Evolutionary conservation across 2,888 invertebrate species (phyloP), one percentile per base, ranked within the genome.

Genomic region (Selenia dentaria): DNA sequence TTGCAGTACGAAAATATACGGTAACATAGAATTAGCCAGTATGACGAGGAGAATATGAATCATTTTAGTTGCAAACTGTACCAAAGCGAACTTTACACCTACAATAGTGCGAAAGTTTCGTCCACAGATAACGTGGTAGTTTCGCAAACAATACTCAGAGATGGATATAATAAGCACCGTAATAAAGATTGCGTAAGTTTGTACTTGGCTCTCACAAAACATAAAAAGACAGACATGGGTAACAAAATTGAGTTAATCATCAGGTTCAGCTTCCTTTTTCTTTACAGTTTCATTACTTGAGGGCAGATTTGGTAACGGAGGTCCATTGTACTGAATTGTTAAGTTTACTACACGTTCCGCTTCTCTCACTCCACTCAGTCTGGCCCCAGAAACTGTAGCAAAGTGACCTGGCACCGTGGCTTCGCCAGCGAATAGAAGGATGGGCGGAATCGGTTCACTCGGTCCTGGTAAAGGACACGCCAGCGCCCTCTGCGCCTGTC

Each of bases 381-480:
- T 89, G 0, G 96, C 96, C 0, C 96, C 96, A 53, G 96, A 95
- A 0, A 95, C 93, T 0, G 96, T 96, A 2, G 85, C 95, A 62
- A 92, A 95, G 52, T 94, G 94, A 0, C 94, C 93, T 0, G 94
- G 92, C 20, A 94, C 93, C 0, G 96, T 96, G 0, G 96, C 96
- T 75, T 96, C 96, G 0, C 96, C 96, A 9, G 96, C 96, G 69
- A 96, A 96, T 32, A 96, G 74, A 25, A 96, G 77, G 31, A 94
- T 92, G 0, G 96, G 96, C 0, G 93, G 92, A n/a, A 92, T 79
- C 0, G 93, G 91, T 25, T 83, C 83, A 49, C 92, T 92, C 22
- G 93, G 92, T 0, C 92, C 91, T 8, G 94, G 94, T 24, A 95
- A 70, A 0, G 95, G 95, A 57, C 92, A 91, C 0, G 93, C 93